These are phyloP conservation scores for Notarius quadriscutis DNA, from an alignment of 2,113 vertebrate genomes.

Conservation along the genomic window DNA sequence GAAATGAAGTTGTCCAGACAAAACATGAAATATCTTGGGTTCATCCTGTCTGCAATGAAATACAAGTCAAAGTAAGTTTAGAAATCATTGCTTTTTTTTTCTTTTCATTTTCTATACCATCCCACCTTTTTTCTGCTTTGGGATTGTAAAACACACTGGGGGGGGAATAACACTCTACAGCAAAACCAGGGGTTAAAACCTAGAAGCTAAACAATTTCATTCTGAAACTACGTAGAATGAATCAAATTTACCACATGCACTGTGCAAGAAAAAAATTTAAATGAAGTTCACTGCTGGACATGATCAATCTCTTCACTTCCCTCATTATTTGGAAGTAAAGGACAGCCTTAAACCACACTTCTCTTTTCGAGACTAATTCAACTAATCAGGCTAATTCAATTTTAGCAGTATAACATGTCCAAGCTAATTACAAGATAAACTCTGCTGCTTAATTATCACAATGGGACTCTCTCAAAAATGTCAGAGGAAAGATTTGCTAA, in stretches of 20 bases:
- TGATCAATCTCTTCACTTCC: neutral
- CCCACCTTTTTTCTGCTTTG: too few species aligned
- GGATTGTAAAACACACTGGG: too few species aligned
- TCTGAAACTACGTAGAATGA: too few species aligned
- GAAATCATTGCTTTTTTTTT: too few species aligned
- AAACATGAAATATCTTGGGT: too few species aligned
- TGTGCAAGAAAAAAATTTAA: neutral
- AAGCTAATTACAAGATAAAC: conserved; percentile 5
- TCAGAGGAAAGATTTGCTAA: neutral
- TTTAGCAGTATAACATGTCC: neutral
- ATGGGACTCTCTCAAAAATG: neutral
- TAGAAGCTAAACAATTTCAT: too few species aligned
- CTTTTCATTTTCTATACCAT: too few species aligned
- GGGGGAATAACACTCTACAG: too few species aligned
- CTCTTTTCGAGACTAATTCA: neutral
- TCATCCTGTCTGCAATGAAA: too few species aligned
- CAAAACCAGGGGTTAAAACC: too few species aligned
- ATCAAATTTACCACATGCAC: neutral
- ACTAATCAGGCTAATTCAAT: neutral
- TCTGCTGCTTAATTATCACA: conserved; percentile 1
- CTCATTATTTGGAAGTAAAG: neutral
- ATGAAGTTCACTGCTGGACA: neutral
- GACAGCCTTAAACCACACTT: neutral
- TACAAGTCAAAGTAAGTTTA: too few species aligned
- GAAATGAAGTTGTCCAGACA: too few species aligned